A percentile compares a stretch with the other conserved stretches of the same genome.
phyloP scores from a whole-genome alignment of 2,888 invertebrate species.

The Slavum lentiscoides region DNA sequence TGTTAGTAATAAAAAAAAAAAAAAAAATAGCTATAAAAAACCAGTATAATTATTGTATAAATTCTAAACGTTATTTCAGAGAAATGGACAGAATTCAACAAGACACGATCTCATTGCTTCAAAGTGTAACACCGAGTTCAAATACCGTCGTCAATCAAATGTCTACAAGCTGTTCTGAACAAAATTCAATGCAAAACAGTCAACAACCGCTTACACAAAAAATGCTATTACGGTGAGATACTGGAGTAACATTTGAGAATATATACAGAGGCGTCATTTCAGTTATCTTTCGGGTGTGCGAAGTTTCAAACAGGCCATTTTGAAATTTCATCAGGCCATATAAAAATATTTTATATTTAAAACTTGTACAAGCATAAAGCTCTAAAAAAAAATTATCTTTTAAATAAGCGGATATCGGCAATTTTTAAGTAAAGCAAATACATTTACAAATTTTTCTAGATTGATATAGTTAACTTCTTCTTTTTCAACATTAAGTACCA shows the following conservation, averaged over 20 bases:
- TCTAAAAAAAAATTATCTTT: no score
- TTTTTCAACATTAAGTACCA: no score
- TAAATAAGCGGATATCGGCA: no score
- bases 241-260: neutral
- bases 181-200: conserved; percentile 30
- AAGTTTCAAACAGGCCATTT: no score
- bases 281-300: no score
- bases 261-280: no score
- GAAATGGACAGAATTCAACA: neutral
- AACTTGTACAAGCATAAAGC: no score
- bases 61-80: neutral
- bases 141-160: neutral
- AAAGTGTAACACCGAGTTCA: conserved; percentile 9
- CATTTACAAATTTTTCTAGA: no score
- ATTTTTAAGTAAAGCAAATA: no score
- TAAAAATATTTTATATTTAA: no score
- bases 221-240: conserved; percentile 53
- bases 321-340: no score
- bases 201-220: conserved; percentile 54
- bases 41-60: neutral
- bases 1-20: neutral
- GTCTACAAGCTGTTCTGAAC: conserved; percentile 3
- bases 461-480: no score
- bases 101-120: neutral
- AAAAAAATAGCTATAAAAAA: neutral